Evolutionary conservation across 2,888 invertebrate genomes (phyloP).

Genomic region (Augochlorella aurata): DNA sequence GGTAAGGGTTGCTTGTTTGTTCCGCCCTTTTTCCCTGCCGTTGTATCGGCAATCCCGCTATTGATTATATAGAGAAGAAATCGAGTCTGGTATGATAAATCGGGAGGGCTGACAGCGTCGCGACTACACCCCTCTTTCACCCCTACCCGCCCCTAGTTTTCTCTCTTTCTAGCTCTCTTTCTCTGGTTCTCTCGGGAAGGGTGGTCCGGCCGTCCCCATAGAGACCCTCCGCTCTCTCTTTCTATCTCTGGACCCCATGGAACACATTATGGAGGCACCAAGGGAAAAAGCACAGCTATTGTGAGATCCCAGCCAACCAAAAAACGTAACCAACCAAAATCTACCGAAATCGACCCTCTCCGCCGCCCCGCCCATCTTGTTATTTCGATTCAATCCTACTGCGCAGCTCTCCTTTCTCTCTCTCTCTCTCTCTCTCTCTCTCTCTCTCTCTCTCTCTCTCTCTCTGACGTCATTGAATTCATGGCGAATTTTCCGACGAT

Average conservation of each 20-base stretch:
- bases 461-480: no score
- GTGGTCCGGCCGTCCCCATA: conserved; percentile 70
- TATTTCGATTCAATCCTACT: conserved; percentile 45
- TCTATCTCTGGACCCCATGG: conserved; percentile 56
- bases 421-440: no score
- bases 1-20: conserved; percentile 57
- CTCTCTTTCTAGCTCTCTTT: background rate
- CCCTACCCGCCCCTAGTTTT: background rate
- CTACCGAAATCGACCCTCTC: conserved; percentile 69
- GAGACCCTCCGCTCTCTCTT: conserved; percentile 51
- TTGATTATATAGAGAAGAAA: conserved; percentile 77
- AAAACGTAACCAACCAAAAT: conserved; percentile 77
- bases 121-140: conserved; percentile 51
- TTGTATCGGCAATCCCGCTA: conserved; percentile 71
- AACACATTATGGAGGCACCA: conserved; percentile 57
- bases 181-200: conserved; percentile 57
- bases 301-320: conserved; percentile 68
- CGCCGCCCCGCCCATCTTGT: conserved; percentile 72
- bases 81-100: conserved; percentile 81
- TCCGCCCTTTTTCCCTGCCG: conserved; percentile 44
- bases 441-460: no score
- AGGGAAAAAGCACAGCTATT: conserved; percentile 67
- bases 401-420: background rate
- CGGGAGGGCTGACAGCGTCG: conserved; percentile 76
- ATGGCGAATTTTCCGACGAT: no score